Evolutionary conservation across 2,888 invertebrate genomes (phyloP).

Genomic region (Thelaira solivaga): DNA sequence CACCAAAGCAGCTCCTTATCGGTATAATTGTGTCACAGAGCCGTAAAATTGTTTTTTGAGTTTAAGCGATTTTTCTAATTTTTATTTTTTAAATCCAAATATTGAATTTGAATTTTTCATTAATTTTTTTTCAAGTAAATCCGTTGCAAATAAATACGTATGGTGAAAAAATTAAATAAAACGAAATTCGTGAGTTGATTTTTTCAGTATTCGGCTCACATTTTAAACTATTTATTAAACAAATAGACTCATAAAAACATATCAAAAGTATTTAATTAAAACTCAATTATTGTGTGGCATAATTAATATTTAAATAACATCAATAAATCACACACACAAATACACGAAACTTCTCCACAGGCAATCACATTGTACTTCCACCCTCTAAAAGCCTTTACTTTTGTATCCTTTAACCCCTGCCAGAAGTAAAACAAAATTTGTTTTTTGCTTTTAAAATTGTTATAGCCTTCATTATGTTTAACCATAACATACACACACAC

Average conservation of each 20-base stretch:
- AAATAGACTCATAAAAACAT: not conserved
- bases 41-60: too few relatives aligned
- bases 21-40: too few relatives aligned
- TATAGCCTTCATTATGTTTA: constrained; percentile 28
- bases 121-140: too few relatives aligned
- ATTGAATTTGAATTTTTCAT: too few relatives aligned
- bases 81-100: too few relatives aligned
- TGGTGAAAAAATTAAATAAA: too few relatives aligned
- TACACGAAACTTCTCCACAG: not conserved
- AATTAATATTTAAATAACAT: constrained; percentile 29
- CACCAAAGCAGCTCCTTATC: too few relatives aligned
- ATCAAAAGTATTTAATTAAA: constrained; percentile 17
- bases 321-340: not conserved
- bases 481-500: not conserved
- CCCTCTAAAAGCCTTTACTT: not conserved
- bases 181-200: not conserved
- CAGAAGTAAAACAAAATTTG: not conserved
- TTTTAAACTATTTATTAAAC: not conserved
- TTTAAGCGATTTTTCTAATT: too few relatives aligned
- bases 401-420: not conserved
- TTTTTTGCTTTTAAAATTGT: constrained; percentile 21
- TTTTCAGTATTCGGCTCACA: not conserved
- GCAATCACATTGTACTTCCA: not conserved
- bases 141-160: too few relatives aligned
- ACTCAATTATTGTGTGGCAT: constrained; percentile 23